Evolutionary conservation across 2,113 vertebrate species (phyloP).

Genomic region (Salvelinus namaycush): DNA sequence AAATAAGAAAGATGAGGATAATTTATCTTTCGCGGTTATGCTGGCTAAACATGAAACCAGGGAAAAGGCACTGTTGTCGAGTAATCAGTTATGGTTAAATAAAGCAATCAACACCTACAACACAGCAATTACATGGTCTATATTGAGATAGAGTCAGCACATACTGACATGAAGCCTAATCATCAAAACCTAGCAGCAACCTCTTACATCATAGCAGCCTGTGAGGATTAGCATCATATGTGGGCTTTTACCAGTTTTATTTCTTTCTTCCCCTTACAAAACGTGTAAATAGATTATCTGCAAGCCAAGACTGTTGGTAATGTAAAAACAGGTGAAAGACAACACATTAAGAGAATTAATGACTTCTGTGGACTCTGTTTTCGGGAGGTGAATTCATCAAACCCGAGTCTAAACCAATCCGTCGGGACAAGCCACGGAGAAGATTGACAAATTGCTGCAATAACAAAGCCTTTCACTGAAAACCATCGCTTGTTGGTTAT

Average conservation of each 20-base stretch:
- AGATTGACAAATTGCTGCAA: slow-evolving; percentile 3
- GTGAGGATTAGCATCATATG: background rate
- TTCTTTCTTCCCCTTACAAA: background rate
- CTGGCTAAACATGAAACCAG: background rate
- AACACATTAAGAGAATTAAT: background rate
- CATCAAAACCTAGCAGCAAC: background rate
- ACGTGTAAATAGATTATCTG: background rate
- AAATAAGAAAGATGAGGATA: background rate
- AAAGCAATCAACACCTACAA: slow-evolving; percentile 36
- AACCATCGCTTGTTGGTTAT: background rate
- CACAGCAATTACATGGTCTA: background rate
- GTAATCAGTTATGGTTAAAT: background rate
- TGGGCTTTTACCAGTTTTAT: background rate
- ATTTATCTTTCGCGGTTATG: background rate
- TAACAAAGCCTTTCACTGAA: slow-evolving; percentile 18
- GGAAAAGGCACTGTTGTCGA: background rate
- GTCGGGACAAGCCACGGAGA: background rate
- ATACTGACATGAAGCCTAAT: background rate
- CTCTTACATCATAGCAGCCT: background rate
- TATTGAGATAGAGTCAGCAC: slow-evolving; percentile 28
- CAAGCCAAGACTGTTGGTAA: background rate
- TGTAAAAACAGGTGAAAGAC: background rate
- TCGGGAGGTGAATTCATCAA: slow-evolving; percentile 4
- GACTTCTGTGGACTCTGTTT: background rate
- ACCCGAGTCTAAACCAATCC: background rate